Evolutionary conservation across 92 coral and sea anemone species (phyloP).

Genomic region (Metridium senile): DNA sequence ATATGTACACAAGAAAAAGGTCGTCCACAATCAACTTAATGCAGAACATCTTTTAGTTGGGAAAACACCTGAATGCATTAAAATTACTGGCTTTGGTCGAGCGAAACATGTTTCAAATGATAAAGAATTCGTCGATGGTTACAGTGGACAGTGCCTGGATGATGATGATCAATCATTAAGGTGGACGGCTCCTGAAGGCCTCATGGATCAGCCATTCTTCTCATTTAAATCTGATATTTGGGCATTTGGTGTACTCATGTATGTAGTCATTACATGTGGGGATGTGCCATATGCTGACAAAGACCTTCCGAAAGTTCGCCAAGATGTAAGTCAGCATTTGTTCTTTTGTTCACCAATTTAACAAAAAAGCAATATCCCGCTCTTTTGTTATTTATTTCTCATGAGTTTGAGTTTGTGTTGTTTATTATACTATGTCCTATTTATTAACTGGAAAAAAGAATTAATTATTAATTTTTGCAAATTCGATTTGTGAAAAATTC

Average conservation of each 20-base stretch:
- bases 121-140: neutral
- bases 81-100: slow-evolving; percentile 18
- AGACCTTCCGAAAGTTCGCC: slow-evolving; percentile 7
- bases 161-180: slow-evolving; percentile 9
- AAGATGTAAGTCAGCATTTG: slow-evolving; percentile 9
- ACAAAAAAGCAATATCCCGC: too few species aligned
- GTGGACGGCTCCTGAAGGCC: slow-evolving; percentile 27
- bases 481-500: too few species aligned
- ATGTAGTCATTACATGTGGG: slow-evolving; percentile 30
- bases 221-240: slow-evolving; percentile 34
- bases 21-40: slow-evolving; percentile 28
- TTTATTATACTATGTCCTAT: too few species aligned
- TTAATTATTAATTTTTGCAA: too few species aligned
- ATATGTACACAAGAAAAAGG: slow-evolving; percentile 7
- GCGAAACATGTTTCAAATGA: neutral
- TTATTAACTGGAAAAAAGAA: too few species aligned
- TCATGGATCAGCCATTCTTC: slow-evolving; percentile 12
- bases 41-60: slow-evolving; percentile 26
- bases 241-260: slow-evolving; percentile 35
- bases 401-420: too few species aligned
- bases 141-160: slow-evolving; percentile 1
- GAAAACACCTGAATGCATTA: neutral
- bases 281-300: slow-evolving; percentile 13
- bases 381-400: too few species aligned
- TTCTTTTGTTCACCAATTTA: too few species aligned